Percentiles rank a stretch among this genome's conserved stretches.
Evolutionary conservation across 2,797 vertebrate genomes (phyloP).

Genomic region (Capromys pilorides): DNA sequence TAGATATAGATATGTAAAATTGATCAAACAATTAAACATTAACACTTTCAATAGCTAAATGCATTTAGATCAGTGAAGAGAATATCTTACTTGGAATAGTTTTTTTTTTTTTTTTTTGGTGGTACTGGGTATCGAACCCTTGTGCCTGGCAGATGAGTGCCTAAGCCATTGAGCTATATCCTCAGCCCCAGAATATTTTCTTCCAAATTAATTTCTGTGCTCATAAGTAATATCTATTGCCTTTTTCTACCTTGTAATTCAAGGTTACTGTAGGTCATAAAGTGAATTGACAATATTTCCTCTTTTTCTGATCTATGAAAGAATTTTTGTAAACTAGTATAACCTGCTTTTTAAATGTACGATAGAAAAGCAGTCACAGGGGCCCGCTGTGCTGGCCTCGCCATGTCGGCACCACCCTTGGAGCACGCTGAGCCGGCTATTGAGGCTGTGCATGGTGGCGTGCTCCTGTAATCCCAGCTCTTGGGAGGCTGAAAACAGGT

Average conservation of each 20-base stretch:
- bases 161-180: too few species aligned
- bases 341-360: background rate
- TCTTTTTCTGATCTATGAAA: slow-evolving; percentile 23
- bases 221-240: background rate
- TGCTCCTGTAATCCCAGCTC: too few species aligned
- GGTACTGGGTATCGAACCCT: too few species aligned
- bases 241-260: slow-evolving; percentile 25
- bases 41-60: too few species aligned
- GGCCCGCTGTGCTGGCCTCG: too few species aligned
- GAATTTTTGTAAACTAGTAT: background rate
- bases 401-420: too few species aligned
- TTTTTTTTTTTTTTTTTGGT: background rate
- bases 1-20: too few species aligned
- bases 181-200: background rate
- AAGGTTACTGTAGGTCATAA: background rate
- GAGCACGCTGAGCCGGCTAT: too few species aligned
- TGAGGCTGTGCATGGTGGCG: too few species aligned
- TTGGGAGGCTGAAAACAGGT: too few species aligned
- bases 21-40: too few species aligned
- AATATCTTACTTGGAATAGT: background rate
- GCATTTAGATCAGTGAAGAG: background rate
- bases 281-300: background rate
- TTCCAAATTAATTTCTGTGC: slow-evolving; percentile 16
- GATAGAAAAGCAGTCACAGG: background rate
- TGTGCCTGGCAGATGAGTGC: too few species aligned